These are phyloP conservation scores for Eurosta solidaginis DNA, from an alignment of 1,140 invertebrate genomes.

Conservation along the genomic window DNA sequence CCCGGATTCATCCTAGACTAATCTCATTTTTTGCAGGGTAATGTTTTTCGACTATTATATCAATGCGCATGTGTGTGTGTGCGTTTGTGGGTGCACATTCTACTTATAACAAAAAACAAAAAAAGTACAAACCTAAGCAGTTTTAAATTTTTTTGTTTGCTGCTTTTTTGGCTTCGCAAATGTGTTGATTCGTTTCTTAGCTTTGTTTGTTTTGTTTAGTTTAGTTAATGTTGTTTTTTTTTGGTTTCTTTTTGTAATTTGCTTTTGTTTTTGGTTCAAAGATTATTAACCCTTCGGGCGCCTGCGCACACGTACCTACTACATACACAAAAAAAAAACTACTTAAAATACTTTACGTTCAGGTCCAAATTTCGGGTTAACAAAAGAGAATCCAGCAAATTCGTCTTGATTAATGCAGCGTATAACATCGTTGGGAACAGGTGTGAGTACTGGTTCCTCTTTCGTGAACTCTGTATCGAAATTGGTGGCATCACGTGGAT, in stretches of 20 bases:
- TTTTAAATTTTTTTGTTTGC: too few relatives aligned
- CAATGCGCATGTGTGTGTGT: too few relatives aligned
- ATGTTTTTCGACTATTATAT: too few relatives aligned
- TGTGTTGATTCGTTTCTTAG: too few relatives aligned
- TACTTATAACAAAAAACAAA: too few relatives aligned
- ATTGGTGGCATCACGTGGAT: conserved; percentile 95
- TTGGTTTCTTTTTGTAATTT: neutral
- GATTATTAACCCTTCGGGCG: conserved; percentile 7
- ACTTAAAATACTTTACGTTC: conserved; percentile 62
- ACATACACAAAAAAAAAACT: neutral
- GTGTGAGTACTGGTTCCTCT: conserved; percentile 95
- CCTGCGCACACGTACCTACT: neutral
- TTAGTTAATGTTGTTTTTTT: neutral
- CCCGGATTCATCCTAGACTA: too few relatives aligned
- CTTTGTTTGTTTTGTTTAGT: too few relatives aligned
- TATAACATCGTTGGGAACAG: conserved; percentile 87
- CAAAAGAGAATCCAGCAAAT: conserved; percentile 96
- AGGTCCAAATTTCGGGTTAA: conserved; percentile 90
- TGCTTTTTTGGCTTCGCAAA: too few relatives aligned
- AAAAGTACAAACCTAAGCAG: too few relatives aligned
- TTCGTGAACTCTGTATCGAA: conserved; percentile 99
- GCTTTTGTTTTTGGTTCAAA: neutral
- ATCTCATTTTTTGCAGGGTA: too few relatives aligned
- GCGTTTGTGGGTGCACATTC: too few relatives aligned
- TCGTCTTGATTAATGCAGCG: conserved; percentile 94